phyloP scores from a whole-genome alignment of 2,888 invertebrate genomes.

The Heterodera filipjevi region DNA sequence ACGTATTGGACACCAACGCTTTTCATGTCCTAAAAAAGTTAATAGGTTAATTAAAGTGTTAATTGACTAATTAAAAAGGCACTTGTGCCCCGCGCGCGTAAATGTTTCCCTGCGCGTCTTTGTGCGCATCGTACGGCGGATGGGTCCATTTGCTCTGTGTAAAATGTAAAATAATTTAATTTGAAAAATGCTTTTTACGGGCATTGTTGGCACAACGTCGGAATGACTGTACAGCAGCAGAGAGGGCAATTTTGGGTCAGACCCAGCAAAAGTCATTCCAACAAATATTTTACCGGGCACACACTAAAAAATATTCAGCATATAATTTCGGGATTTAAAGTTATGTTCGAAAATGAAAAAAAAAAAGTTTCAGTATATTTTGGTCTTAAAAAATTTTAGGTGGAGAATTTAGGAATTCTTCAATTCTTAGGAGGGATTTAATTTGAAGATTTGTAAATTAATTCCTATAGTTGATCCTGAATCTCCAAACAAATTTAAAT shows the following conservation, averaged over 20 bases:
- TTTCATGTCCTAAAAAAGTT: conserved; percentile 76
- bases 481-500: too few relatives aligned
- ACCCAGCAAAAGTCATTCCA: conserved; percentile 82
- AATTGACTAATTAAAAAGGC: background rate
- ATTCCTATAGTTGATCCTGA: too few relatives aligned
- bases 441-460: too few relatives aligned
- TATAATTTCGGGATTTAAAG: too few relatives aligned
- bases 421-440: too few relatives aligned
- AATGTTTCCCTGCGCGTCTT: conserved; percentile 83
- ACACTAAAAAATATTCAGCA: conserved; percentile 61
- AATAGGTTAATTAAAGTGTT: background rate
- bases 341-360: too few relatives aligned
- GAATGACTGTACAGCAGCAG: conserved; percentile 90
- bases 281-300: conserved; percentile 79
- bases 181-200: conserved; percentile 39
- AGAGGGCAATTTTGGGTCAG: conserved; percentile 74
- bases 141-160: conserved; percentile 78
- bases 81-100: conserved; percentile 77
- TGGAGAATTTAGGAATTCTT: too few relatives aligned
- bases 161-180: conserved; percentile 73
- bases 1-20: conserved; percentile 78
- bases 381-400: too few relatives aligned
- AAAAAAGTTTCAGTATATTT: too few relatives aligned
- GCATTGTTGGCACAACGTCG: conserved; percentile 89
- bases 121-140: conserved; percentile 84